A percentile compares a stretch with the other conserved stretches of the same genome.
These are phyloP conservation scores for Sebastes kiyomatsui DNA, from an alignment of 2,797 vertebrate genomes.

Conservation along the genomic window DNA sequence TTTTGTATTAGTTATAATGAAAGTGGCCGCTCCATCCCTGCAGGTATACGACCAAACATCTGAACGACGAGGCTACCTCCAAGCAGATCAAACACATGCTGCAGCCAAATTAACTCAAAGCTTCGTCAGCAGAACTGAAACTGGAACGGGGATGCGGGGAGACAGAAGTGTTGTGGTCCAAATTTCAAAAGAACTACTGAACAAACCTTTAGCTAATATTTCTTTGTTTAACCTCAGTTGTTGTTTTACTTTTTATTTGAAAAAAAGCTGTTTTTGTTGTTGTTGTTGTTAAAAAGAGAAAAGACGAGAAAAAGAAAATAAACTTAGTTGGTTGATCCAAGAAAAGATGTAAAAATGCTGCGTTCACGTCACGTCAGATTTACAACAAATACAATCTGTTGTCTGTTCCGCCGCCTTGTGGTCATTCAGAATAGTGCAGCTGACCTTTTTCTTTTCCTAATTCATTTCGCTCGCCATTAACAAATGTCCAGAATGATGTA, in stretches of 20 bases:
- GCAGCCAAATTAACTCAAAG: slow-evolving; percentile 78
- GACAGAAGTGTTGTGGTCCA: slow-evolving; percentile 31
- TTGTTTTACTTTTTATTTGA: slow-evolving; percentile 6
- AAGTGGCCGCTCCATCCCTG: not conserved
- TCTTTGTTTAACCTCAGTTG: slow-evolving; percentile 7
- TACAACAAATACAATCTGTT: no score
- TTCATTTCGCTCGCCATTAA: no score
- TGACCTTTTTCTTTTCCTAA: no score
- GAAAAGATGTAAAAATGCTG: not conserved
- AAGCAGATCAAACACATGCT: slow-evolving; percentile 97
- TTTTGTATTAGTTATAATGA: not conserved
- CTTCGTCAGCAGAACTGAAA: not conserved
- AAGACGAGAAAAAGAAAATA: not conserved
- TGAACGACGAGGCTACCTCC: slow-evolving; percentile 98
- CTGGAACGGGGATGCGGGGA: not conserved
- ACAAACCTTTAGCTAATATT: slow-evolving; percentile 24
- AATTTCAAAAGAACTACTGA: slow-evolving; percentile 63
- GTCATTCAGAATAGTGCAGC: no score
- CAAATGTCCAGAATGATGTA: no score
- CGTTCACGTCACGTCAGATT: no score
- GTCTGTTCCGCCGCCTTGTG: no score
- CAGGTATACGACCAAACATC: slow-evolving; percentile 99
- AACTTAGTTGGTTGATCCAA: not conserved
- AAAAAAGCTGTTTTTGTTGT: not conserved
- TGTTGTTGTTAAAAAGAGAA: slow-evolving; percentile 5